A percentile compares a stretch with the other conserved stretches of the same genome.
phyloP scores from a whole-genome alignment of 2,113 vertebrate species.

The Epinephelus lanceolatus region DNA sequence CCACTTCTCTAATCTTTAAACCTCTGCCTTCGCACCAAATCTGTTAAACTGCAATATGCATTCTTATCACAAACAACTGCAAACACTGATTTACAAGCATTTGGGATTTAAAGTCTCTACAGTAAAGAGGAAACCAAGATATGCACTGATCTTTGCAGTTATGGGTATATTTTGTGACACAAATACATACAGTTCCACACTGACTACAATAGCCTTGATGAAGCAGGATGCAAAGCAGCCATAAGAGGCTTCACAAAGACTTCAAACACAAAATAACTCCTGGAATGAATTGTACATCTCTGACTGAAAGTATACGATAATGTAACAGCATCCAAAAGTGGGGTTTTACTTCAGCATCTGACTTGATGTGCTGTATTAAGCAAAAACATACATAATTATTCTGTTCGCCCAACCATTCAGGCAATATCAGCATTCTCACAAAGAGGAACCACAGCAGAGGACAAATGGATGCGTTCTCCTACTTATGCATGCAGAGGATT shows the following conservation, averaged over 20 bases:
- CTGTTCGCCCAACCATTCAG: slow-evolving; percentile 63
- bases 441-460: slow-evolving; percentile 56
- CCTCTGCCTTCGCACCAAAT: background rate
- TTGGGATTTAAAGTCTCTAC: slow-evolving; percentile 10
- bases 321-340: background rate
- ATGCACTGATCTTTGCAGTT: background rate
- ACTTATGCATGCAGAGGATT: slow-evolving; percentile 61
- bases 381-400: slow-evolving; percentile 72
- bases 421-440: slow-evolving; percentile 66
- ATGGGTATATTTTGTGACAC: background rate
- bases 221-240: background rate
- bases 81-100: background rate
- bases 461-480: slow-evolving; percentile 55
- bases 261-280: background rate
- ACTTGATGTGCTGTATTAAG: slow-evolving; percentile 66
- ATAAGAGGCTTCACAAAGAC: background rate
- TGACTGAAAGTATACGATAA: background rate
- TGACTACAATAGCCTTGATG: background rate
- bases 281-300: background rate
- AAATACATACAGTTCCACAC: background rate
- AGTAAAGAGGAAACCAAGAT: background rate
- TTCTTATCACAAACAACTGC: background rate
- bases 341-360: slow-evolving; percentile 14
- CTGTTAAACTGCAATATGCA: background rate
- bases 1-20: slow-evolving; percentile 8